phyloP scores from a whole-genome alignment of 1,140 invertebrate species.

The Callitettix versicolor region DNA sequence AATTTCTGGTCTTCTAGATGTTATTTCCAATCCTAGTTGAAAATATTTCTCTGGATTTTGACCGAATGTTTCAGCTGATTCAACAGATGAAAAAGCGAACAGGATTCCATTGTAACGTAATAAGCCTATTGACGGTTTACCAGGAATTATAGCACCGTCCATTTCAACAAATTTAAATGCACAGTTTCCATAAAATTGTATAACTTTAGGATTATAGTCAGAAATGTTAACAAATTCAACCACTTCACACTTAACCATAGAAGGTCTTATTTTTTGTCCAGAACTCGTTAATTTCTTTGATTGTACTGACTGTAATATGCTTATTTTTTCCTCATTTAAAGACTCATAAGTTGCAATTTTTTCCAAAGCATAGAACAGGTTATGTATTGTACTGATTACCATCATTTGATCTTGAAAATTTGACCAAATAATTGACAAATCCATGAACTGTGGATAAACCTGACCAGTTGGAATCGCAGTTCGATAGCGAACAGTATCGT shows the following conservation, averaged over 20 bases:
- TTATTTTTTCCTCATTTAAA: too few relatives aligned
- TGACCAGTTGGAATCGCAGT: conserved; percentile 47
- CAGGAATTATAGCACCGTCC: conserved; percentile 1
- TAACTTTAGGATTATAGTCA: neutral
- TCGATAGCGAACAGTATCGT: conserved; percentile 44
- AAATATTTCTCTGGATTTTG: conserved; percentile 8
- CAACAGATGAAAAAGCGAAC: conserved; percentile 2
- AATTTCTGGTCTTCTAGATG: conserved; percentile 4
- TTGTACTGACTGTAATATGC: too few relatives aligned
- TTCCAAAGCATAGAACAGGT: conserved; percentile 2
- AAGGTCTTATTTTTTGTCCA: neutral
- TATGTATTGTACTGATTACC: neutral
- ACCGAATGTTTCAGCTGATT: conserved; percentile 5
- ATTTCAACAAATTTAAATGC: conserved; percentile 4
- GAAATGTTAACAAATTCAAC: conserved; percentile 5
- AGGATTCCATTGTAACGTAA: conserved; percentile 3
- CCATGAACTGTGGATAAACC: conserved; percentile 33
- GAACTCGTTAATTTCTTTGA: too few relatives aligned
- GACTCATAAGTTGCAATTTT: neutral
- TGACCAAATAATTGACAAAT: conserved; percentile 4
- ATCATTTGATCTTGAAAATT: conserved; percentile 10
- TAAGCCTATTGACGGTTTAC: neutral
- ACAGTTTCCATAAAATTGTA: conserved; percentile 4
- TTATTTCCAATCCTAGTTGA: neutral
- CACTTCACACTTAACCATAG: conserved; percentile 7